These are phyloP conservation scores for Nipponacmea schrenckii DNA, from an alignment of 2,888 invertebrate genomes.

Conservation along the genomic window DNA sequence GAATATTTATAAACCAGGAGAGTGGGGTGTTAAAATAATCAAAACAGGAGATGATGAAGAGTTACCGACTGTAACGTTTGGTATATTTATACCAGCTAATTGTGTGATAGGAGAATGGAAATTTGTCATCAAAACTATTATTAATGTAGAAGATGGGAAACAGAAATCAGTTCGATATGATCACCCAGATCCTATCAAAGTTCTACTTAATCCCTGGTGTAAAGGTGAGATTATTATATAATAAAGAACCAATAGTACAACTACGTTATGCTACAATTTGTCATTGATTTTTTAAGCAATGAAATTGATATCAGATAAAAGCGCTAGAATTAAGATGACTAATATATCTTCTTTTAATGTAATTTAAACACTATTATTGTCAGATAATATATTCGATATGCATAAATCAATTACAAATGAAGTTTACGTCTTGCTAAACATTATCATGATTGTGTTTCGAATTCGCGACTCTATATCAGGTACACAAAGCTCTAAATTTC, in stretches of 20 bases:
- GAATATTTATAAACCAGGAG: slow-evolving; percentile 15
- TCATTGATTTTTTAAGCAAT: no score
- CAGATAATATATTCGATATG: no score
- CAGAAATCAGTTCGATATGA: slow-evolving; percentile 27
- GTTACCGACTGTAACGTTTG: slow-evolving; percentile 24
- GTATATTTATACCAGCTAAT: slow-evolving; percentile 37
- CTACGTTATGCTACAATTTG: no score
- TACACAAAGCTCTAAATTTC: neutral
- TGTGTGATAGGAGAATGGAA: slow-evolving; percentile 47
- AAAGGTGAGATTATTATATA: slow-evolving; percentile 75
- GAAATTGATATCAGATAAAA: no score
- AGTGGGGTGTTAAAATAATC: slow-evolving; percentile 43
- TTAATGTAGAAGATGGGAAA: slow-evolving; percentile 18
- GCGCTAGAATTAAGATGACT: no score
- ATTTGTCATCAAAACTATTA: slow-evolving; percentile 34
- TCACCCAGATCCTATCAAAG: slow-evolving; percentile 71
- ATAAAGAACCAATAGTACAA: no score
- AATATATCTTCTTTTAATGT: no score
- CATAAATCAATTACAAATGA: no score
- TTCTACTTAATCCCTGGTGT: slow-evolving; percentile 91
- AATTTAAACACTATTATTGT: no score
- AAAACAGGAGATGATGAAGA: neutral
- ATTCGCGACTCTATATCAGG: no score
- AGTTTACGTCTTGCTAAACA: no score
- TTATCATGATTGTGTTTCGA: no score